These are phyloP conservation scores for Lutraria rhynchaena DNA, from an alignment of 1,140 invertebrate genomes.

Conservation along the genomic window DNA sequence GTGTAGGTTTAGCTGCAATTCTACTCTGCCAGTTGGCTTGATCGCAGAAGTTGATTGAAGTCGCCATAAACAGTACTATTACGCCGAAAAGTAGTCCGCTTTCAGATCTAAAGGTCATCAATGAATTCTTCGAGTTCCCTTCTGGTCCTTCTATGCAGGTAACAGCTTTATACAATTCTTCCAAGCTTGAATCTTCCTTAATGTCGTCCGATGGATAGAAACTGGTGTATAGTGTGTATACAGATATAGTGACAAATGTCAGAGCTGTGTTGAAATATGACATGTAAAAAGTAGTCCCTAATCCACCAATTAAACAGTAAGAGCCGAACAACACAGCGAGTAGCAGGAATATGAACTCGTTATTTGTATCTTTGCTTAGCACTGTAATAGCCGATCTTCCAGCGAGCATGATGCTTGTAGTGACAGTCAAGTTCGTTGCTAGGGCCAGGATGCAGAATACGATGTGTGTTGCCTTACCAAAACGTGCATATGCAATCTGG, in stretches of 20 bases:
- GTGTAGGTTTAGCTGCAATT: conserved; percentile 77
- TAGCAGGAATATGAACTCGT: conserved; percentile 73
- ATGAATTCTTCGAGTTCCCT: conserved; percentile 76
- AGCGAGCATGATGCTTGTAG: conserved; percentile 68
- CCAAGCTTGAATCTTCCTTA: conserved; percentile 48
- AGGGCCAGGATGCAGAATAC: conserved; percentile 78
- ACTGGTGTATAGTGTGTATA: conserved; percentile 65
- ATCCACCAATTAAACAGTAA: conserved; percentile 81
- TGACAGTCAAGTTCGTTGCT: conserved; percentile 78
- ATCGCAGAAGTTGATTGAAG: conserved; percentile 81
- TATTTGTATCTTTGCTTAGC: conserved; percentile 69
- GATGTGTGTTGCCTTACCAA: conserved; percentile 78
- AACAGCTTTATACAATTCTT: conserved; percentile 68
- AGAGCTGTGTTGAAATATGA: conserved; percentile 82
- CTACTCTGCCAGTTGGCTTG: conserved; percentile 79
- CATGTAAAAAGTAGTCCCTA: conserved; percentile 82
- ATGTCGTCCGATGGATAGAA: conserved; percentile 54
- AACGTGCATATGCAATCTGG: conserved; percentile 80
- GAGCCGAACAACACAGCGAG: conserved; percentile 76
- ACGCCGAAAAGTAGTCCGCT: conserved; percentile 74
- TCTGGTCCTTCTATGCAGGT: conserved; percentile 72
- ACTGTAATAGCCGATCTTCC: conserved; percentile 67
- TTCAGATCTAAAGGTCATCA: conserved; percentile 62
- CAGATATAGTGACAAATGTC: conserved; percentile 76
- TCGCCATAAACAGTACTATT: conserved; percentile 71